Base-by-base conservation (phyloP, 2,888 invertebrate genomes). In the Eupeodes luniger region DNA sequence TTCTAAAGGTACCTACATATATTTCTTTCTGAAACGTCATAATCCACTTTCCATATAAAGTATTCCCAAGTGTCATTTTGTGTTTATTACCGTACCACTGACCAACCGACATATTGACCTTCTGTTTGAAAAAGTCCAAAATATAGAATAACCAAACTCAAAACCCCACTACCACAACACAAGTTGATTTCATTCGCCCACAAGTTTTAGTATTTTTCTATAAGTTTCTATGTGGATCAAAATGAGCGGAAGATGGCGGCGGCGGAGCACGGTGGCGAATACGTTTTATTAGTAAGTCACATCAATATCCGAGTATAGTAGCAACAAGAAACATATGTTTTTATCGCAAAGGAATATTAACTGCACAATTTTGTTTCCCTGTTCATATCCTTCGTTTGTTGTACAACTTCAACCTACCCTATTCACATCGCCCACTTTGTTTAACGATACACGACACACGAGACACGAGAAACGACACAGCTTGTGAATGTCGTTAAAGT, bases 61-160 rank as follows among this genome's bases (percentile, higher is more conserved):
- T 59, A 47, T 49, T 72, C 47, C 34, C 72, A 72, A 72, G 59
- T 72, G 72, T 72, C 59, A 72, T 72, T 66, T 66, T 47, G 47
- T 12, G 4, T 27, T 3, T 27, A 27, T 27, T 10, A 10, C 47
- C 47, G 47, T 1, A 11, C 19, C 0, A 51, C 44, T 36, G 44
- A 27, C 70, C 57, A n/a, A 72, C 19, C 75, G 75, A 70, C 75
- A 75, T 86, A 74, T 75, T 79, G 86, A 86, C 86, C 86, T 86
- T 86, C 82, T 78, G 59, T 79, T 78, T 66, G 27, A 27, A 51
- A 70, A 70, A 62, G 69, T 34, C 49, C 59, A 44, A 44, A 84
- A 61, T 34, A 55, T 55, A 36, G 61, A 84, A 79, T 76, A 19
- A 19, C 75, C 55, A 57, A 72, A 66, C 72, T 67, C 19, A 19